Evolutionary conservation across 53 echinoderm and acorn worm genomes (phyloP).

Genomic region (Crossaster papposus): DNA sequence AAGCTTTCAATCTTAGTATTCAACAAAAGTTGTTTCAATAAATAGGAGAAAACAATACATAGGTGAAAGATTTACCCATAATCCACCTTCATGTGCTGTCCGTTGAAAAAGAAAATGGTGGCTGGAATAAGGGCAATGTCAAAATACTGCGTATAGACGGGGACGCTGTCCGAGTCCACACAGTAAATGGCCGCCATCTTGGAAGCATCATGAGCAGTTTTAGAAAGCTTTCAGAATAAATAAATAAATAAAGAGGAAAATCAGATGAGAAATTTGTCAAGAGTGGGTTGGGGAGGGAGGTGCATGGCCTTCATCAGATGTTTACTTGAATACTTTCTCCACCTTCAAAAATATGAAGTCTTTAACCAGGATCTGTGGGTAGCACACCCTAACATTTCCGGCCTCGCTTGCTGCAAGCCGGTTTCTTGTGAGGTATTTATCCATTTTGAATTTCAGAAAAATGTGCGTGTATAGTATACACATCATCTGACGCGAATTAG

Average conservation of each 20-base stretch:
- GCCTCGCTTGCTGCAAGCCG: too few species aligned
- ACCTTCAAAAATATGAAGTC: too few species aligned
- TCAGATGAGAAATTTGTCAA: neutral
- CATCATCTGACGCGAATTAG: constrained; percentile 72
- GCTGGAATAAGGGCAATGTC: constrained; percentile 92
- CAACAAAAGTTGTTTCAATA: neutral
- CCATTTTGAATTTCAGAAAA: too few species aligned
- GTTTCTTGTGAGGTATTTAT: too few species aligned
- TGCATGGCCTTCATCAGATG: too few species aligned
- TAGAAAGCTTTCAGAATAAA: constrained; percentile 79
- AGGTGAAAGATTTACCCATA: constrained; percentile 86
- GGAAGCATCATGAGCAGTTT: constrained; percentile 77
- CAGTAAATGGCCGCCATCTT: constrained; percentile 92
- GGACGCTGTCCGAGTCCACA: constrained; percentile 81
- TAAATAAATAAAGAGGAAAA: neutral
- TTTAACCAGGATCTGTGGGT: too few species aligned
- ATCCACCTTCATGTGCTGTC: constrained; percentile 98
- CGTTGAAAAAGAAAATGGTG: constrained; percentile 97
- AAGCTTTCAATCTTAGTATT: neutral
- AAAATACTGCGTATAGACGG: constrained; percentile 88
- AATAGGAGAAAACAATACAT: neutral
- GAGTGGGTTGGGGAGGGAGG: neutral
- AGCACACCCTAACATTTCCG: too few species aligned
- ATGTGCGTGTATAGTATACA: too few species aligned
- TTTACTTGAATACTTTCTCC: too few species aligned